Evolutionary conservation across 2,797 vertebrate genomes (phyloP), one percentile per base, ranked within the genome.

Genomic region (Oreochromis grahami): DNA sequence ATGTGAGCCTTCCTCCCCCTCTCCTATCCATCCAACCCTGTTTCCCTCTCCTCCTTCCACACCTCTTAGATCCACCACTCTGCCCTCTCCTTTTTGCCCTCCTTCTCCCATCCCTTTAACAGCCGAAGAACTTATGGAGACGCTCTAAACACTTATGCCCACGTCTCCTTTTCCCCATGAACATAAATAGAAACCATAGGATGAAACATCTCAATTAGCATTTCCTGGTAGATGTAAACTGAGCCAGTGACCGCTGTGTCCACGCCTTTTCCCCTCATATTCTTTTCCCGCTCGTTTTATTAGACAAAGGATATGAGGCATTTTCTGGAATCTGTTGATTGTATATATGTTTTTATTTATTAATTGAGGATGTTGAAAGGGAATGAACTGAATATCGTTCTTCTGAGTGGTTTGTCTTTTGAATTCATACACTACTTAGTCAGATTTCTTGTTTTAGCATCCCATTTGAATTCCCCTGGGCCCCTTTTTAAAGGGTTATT

Each of bases 21-120:
- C 82, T 14, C 70, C 86, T 29, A 68, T 88, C 83, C 92, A 89
- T 5, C 90, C 93, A 21, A 83, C 92, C 58, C 89, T 94, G 83
- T 94, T 95, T 80, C 91, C 91, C 48, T 93, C 92, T 43, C 93
- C 88, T 91, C 78, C 94, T n/a, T 90, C 93, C 80, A 91, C 96
- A 26, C 92, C 92, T 81, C 77, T 84, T 60, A 90, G 19, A 70
- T 77, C 84, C 65, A 79, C 87, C 53, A 85, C 26, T 13, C 53
- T 91, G 0, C 84, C 90, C 43, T 89, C 86, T n/a, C 86, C 87
- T 14, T 15, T 60, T 5, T 43, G 11, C 8, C 81, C 87, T 53
- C 56, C 78, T 2, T 82, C 92, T 53, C 56, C 79, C 6, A 58
- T 86, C 2, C 82, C 80, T 85, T 83, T 85, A 10, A 84, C 92